These are phyloP conservation scores for Falcunculus frontatus DNA, from an alignment of 2,113 vertebrate species.

Conservation along the genomic window DNA sequence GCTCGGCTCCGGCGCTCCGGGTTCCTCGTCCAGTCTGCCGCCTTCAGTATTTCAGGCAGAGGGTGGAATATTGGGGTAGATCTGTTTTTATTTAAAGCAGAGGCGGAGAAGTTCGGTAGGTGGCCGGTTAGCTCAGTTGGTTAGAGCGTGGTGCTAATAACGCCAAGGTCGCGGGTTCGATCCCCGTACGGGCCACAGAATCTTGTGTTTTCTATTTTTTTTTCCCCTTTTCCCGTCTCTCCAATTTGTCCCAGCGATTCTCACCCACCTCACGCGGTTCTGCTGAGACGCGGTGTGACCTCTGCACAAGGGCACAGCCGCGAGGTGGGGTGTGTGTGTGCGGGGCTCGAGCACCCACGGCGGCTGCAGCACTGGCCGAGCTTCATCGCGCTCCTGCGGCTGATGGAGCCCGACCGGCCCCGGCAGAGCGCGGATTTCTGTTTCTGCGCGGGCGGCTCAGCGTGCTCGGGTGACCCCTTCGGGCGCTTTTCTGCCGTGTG, in stretches of 20 bases:
- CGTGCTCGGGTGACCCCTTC: too few relatives aligned
- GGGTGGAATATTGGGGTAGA: accelerated
- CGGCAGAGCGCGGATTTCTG: neutral
- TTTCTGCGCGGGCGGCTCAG: neutral
- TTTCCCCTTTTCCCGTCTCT: accelerated
- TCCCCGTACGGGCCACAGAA: neutral
- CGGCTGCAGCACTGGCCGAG: too few relatives aligned
- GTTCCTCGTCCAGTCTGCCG: accelerated
- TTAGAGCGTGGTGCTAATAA: slow-evolving; percentile 73
- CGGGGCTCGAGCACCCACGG: neutral
- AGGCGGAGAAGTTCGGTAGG: too few relatives aligned
- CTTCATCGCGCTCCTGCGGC: neutral
- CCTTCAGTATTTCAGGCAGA: accelerated
- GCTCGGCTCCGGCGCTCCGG: neutral
- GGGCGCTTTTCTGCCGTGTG: too few relatives aligned
- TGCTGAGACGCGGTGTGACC: neutral
- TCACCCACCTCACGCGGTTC: too few relatives aligned
- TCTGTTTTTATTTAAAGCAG: accelerated
- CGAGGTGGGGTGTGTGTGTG: accelerated
- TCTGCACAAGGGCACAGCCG: too few relatives aligned
- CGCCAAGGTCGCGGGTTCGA: slow-evolving; percentile 74
- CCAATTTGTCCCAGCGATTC: accelerated
- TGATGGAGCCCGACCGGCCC: too few relatives aligned
- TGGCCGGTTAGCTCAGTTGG: slow-evolving; percentile 72
- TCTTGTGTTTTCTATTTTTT: accelerated